phyloP scores from a whole-genome alignment of 2,888 invertebrate species.

The Uropetala carovei region DNA sequence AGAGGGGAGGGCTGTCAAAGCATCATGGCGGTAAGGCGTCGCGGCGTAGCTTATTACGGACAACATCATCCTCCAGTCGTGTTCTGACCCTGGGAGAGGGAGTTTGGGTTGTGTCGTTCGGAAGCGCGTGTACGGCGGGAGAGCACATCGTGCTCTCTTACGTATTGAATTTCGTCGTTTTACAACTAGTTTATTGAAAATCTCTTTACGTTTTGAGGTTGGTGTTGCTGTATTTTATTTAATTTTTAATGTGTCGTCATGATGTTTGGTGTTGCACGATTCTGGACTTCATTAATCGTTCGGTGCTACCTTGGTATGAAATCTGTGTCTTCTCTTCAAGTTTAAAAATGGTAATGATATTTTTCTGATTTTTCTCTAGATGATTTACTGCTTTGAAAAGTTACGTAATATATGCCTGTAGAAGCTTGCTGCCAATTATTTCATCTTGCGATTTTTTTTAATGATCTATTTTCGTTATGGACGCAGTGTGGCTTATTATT shows the following conservation, averaged over 20 bases:
- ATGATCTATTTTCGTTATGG: not conserved
- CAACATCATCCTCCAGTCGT: constrained; percentile 47
- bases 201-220: constrained; percentile 40
- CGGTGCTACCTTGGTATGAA: constrained; percentile 59
- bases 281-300: constrained; percentile 43
- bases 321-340: constrained; percentile 44
- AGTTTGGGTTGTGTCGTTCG: not conserved
- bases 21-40: constrained; percentile 52
- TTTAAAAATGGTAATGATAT: constrained; percentile 49
- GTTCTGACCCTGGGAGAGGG: constrained; percentile 37
- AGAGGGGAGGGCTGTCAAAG: constrained; percentile 33
- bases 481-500: not conserved
- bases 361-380: not conserved
- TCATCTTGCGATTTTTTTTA: not conserved
- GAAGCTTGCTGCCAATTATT: not conserved
- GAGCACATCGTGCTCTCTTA: not conserved
- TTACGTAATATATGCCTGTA: not conserved
- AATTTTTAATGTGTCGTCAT: constrained; percentile 38
- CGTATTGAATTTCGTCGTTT: not conserved
- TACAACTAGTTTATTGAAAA: not conserved
- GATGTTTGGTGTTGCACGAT: constrained; percentile 53
- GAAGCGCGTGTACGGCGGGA: not conserved
- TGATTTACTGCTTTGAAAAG: not conserved
- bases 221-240: constrained; percentile 34
- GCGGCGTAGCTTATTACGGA: constrained; percentile 37